These are phyloP conservation scores for Aphrophora alni DNA, from an alignment of 2,888 invertebrate genomes.

Conservation along the genomic window DNA sequence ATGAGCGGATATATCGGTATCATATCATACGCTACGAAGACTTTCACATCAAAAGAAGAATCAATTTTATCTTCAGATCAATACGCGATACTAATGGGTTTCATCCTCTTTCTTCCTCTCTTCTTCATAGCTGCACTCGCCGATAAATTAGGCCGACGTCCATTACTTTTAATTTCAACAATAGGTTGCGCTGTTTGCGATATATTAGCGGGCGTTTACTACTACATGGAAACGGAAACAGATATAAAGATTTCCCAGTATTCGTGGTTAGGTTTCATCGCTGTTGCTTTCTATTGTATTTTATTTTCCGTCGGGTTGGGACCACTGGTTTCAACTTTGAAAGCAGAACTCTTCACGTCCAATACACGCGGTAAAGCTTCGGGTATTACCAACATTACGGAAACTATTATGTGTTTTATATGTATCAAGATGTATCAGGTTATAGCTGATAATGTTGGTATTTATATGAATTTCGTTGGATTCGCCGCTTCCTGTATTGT, in stretches of 20 bases:
- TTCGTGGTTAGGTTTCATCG: constrained; percentile 39
- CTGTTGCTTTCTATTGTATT: constrained; percentile 41
- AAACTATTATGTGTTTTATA: constrained; percentile 32
- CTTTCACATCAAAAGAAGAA: constrained; percentile 36
- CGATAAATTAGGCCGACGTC: constrained; percentile 27
- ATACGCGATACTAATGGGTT: constrained; percentile 20
- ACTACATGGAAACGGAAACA: constrained; percentile 40
- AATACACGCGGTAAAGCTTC: constrained; percentile 41
- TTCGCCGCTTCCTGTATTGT: constrained; percentile 34
- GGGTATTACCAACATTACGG: constrained; percentile 33
- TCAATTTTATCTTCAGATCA: constrained; percentile 14
- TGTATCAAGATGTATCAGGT: constrained; percentile 35
- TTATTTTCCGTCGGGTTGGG: constrained; percentile 42
- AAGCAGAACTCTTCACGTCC: constrained; percentile 45
- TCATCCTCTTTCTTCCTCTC: constrained; percentile 18
- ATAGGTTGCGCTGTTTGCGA: constrained; percentile 39
- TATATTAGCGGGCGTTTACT: constrained; percentile 41
- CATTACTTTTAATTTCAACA: constrained; percentile 27
- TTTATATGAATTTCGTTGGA: constrained; percentile 34
- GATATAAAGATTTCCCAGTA: neutral
- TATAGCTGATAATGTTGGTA: constrained; percentile 33
- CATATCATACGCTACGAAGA: constrained; percentile 39
- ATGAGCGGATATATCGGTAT: constrained; percentile 27
- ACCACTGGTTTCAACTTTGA: constrained; percentile 42
- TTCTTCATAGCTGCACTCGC: constrained; percentile 25